Evolutionary conservation across 2,888 invertebrate genomes (phyloP), one percentile per base, ranked within the genome.

Genomic region (Agrochola lota): DNA sequence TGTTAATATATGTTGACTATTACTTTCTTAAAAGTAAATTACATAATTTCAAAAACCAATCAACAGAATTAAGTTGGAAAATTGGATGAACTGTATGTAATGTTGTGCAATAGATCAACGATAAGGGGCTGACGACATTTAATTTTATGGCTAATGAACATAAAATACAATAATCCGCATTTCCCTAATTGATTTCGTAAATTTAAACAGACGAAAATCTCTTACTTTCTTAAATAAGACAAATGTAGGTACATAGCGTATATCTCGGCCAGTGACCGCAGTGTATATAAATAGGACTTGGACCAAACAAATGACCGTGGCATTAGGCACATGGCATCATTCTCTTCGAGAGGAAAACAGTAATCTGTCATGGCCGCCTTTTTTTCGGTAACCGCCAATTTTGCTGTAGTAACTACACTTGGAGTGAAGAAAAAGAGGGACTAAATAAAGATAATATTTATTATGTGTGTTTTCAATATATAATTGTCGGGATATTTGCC

Each of bases 271-370:
- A 77, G 9, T 68, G 63, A 71, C 85, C 78, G 49, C 52, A 55
- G 1, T n/a, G 7, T 15, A 8, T 23, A 75, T 63, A 78, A 84
- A 85, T 84, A 85, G 69, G 77, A 74, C 81, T 69, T 68, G 55
- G 74, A 49, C 62, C 30, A 68, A 77, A 85, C 78, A 81, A 85
- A 85, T 81, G 85, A 60, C 70, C 76, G 69, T 70, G 35, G 40
- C 78, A 81, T 85, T 78, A 87, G 77, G 67, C 62, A 49, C 57
- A 74, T 52, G 69, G 81, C 81, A 79, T 83, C 74, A 78, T 67
- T 81, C 68, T 71, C 77, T 73, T 60, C 49, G 62, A 76, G 81
- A 84, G 77, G 81, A 78, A 81, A 85, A 81, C 71, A 71, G 49
- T 17, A 20, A 81, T 85, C 71, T 84, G 81, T 85, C 87, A 87